Evolutionary conservation across 2,797 vertebrate species (phyloP), one percentile per base, ranked within the genome.

Genomic region (Manis pentadactyla): DNA sequence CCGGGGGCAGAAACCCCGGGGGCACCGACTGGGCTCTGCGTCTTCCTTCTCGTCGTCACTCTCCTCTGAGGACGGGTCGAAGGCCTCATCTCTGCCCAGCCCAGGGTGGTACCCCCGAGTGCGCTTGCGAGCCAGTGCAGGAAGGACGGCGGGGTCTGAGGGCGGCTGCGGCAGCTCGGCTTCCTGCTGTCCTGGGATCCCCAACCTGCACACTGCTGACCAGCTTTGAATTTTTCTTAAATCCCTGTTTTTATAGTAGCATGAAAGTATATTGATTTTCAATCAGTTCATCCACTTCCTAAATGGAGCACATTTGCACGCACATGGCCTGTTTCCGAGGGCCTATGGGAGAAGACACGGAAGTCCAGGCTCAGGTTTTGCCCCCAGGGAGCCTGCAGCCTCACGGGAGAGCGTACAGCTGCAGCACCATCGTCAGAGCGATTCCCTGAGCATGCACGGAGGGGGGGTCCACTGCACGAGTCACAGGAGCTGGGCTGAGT

Each of bases 331-430:
- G 0, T 46, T 15, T 23, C 39, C n/a, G 25, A 31, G 46, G n/a
- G 29, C 9, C 68, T 25, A 5, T 11, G 53, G n/a, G 29, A 46
- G 46, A 31, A 46, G 42, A 39, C 12, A 14, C 7, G 1, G 3
- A 95, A 1, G 11, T n/a, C 31, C 25, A 63, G 23, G 42, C 5
- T 21, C 12, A 9, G 53, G 29, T 1, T 10, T 39, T 2, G 2
- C 14, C 6, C 29, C 53, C 27, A 11, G 27, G 0, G 29, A 34
- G 21, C 18, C n/a, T 3, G 9, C 0, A 0, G 15, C n/a, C 46
- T 57, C 15, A 0, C 0, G 0, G 12, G 31, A 79, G 68, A 19
- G 42, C 10, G 1, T 2, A 7, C 7, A 3, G 27, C 2, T 1
- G 0, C 7, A 15, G 7, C 14, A 10, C 23, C 2, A 2, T 31